Conservation (phyloP, 2,888 invertebrate species). For the Palloptera scutellata region DNA sequence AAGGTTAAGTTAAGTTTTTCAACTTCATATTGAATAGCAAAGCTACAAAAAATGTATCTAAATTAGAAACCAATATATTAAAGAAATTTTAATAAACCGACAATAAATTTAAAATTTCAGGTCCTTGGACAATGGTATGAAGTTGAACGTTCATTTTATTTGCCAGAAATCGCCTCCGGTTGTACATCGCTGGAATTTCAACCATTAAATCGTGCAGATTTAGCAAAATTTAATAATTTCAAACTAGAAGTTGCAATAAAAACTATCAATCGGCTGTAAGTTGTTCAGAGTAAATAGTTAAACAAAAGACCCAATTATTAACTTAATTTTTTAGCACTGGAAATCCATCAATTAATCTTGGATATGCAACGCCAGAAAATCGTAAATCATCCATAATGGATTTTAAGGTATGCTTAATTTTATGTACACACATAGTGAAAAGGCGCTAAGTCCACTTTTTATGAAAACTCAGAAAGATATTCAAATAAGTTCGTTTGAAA, state of each 20-base stretch:
- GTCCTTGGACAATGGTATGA: constrained; percentile 78
- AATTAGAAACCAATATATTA: no score
- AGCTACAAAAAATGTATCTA: no score
- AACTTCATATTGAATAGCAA: no score
- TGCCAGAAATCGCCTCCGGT: constrained; percentile 75
- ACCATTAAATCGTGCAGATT: constrained; percentile 56
- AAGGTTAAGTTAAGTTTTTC: no score
- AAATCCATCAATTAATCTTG: constrained; percentile 69
- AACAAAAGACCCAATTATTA: not conserved
- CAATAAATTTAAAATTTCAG: constrained; percentile 39
- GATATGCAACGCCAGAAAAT: constrained; percentile 70
- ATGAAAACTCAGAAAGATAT: no score
- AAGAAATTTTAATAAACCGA: no score
- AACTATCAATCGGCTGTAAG: constrained; percentile 74
- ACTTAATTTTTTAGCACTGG: constrained; percentile 68
- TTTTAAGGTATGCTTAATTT: constrained; percentile 56
- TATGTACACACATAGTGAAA: not conserved
- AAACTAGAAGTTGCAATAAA: constrained; percentile 70
- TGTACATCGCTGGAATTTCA: constrained; percentile 73
- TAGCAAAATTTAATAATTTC: constrained; percentile 66
- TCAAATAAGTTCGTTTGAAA: no score
- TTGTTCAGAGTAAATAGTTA: constrained; percentile 20
- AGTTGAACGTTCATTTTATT: constrained; percentile 78
- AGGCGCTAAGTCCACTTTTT: not conserved
- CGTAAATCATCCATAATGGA: constrained; percentile 67